A percentile compares a stretch with the other conserved stretches of the same genome.
phyloP scores from a whole-genome alignment of 2,113 vertebrate species.

The Stictonetta naevosa region DNA sequence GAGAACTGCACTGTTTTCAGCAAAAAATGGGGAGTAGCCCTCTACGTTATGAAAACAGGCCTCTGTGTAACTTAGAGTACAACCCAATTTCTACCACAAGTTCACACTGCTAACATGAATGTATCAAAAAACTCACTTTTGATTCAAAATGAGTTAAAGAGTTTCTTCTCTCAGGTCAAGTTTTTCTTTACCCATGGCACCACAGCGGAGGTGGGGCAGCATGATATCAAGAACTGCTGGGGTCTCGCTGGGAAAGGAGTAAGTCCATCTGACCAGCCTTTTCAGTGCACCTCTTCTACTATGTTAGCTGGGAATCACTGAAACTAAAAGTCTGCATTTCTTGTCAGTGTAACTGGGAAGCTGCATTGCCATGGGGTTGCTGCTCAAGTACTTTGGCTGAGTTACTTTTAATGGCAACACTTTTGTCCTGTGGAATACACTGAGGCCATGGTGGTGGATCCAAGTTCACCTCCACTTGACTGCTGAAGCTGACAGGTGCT shows the following conservation, averaged over 20 bases:
- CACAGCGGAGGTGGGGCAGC: background rate
- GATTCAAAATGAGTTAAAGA: background rate
- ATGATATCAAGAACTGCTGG: background rate
- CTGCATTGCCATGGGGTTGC: background rate
- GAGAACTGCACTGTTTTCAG: background rate
- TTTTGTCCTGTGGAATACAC: background rate
- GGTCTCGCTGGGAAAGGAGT: background rate
- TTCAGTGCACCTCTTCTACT: background rate
- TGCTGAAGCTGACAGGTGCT: background rate
- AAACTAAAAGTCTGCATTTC: background rate
- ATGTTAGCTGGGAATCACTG: too few species aligned
- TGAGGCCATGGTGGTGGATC: background rate
- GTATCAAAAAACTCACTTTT: background rate
- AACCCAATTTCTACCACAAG: background rate
- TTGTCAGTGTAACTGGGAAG: background rate
- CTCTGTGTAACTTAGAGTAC: background rate
- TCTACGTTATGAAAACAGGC: background rate
- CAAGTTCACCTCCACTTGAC: background rate
- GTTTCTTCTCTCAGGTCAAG: background rate
- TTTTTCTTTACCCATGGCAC: background rate
- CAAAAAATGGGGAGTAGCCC: background rate
- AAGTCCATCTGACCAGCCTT: background rate
- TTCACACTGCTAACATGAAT: fast-evolving
- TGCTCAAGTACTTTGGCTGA: background rate
- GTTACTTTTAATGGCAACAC: background rate